Conservation (phyloP, 2,797 vertebrate species). For the Pipistrellus nathusii region DNA sequence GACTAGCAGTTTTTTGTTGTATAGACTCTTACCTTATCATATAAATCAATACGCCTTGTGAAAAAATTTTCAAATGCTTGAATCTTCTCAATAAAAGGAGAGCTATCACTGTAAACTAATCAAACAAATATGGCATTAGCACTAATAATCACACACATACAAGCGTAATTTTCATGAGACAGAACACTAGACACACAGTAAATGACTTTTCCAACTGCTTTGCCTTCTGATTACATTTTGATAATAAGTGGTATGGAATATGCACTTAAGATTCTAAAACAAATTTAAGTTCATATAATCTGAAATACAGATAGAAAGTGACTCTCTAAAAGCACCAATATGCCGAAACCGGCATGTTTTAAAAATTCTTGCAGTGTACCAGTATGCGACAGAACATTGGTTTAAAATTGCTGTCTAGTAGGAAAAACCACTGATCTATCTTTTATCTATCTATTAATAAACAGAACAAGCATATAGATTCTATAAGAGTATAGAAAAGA, state of each 20-base stretch:
- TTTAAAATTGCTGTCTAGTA: not conserved
- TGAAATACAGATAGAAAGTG: constrained; percentile 28
- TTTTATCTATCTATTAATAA: not conserved
- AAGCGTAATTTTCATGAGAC: constrained; percentile 41
- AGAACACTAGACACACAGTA: not conserved
- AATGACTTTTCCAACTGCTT: not conserved
- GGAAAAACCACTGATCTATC: not conserved
- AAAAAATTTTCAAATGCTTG: constrained; percentile 97
- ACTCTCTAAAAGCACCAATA: not conserved
- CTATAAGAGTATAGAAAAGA: not conserved
- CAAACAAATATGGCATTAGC: constrained; percentile 73
- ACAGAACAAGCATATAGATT: not conserved
- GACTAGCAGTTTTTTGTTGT: not conserved
- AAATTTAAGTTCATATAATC: constrained; percentile 38
- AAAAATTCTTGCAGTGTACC: not conserved
- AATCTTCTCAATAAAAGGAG: constrained; percentile 93
- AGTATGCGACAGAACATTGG: not conserved
- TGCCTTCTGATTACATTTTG: constrained; percentile 33
- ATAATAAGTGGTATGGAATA: not conserved
- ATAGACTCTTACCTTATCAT: constrained; percentile 93
- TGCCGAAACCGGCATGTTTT: not conserved
- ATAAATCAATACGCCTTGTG: constrained; percentile 92
- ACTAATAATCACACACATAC: constrained; percentile 1
- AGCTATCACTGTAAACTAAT: constrained; percentile 92
- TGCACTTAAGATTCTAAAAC: constrained; percentile 40